These are phyloP conservation scores for Pseudolycoriella hygida DNA, from an alignment of 2,888 invertebrate genomes.

Conservation along the genomic window DNA sequence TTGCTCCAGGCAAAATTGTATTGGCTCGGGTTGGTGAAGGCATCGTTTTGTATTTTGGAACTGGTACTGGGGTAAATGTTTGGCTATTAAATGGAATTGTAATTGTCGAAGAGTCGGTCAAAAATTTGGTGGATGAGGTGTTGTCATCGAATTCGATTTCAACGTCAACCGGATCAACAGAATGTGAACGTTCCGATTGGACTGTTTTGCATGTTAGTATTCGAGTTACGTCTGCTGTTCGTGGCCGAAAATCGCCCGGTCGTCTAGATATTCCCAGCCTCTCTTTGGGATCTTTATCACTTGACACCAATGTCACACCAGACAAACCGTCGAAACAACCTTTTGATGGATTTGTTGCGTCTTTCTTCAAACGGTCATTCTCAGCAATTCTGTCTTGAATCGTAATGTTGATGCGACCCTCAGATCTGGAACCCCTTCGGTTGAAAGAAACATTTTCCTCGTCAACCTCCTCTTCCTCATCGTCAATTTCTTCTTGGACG, in stretches of 20 bases:
- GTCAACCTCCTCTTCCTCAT: slow-evolving; percentile 47
- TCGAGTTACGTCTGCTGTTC: slow-evolving; percentile 1
- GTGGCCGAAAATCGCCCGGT: slow-evolving; percentile 6
- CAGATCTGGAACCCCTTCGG: slow-evolving; percentile 59
- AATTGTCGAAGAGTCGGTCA: slow-evolving; percentile 36
- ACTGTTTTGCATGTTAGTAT: neutral
- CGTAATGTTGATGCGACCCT: slow-evolving; percentile 56
- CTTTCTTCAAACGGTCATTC: slow-evolving; percentile 40
- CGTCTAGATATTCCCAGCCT: slow-evolving; percentile 9
- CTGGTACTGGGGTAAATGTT: slow-evolving; percentile 16
- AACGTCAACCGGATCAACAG: slow-evolving; percentile 9
- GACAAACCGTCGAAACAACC: slow-evolving; percentile 9
- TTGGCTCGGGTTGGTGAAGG: slow-evolving; percentile 34
- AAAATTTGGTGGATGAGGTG: slow-evolving; percentile 12
- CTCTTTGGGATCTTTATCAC: slow-evolving; percentile 10
- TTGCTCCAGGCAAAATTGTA: slow-evolving; percentile 18
- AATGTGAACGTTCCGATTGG: slow-evolving; percentile 8
- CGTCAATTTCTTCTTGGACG: slow-evolving; percentile 84
- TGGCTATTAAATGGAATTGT: slow-evolving; percentile 32
- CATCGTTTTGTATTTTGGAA: slow-evolving; percentile 37
- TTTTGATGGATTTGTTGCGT: slow-evolving; percentile 13
- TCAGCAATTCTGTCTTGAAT: slow-evolving; percentile 43
- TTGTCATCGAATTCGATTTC: neutral
- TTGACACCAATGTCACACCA: slow-evolving; percentile 11
- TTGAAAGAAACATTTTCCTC: slow-evolving; percentile 39